Evolutionary conservation across 1,140 invertebrate genomes (phyloP).

Genomic region (Kradibia gibbosae): DNA sequence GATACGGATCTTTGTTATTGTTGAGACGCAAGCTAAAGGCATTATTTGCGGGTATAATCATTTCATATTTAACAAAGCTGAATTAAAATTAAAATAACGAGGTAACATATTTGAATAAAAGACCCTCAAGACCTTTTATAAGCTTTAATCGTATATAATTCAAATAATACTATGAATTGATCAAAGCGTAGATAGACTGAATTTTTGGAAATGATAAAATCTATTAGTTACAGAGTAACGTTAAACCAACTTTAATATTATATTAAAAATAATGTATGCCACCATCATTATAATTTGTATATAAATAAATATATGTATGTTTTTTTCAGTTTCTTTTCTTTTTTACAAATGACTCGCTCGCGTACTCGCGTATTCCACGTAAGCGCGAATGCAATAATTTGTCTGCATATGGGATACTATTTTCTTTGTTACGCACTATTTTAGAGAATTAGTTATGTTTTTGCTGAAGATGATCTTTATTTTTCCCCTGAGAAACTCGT

Average conservation of each 20-base stretch:
- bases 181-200: not conserved
- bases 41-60: constrained; percentile 43
- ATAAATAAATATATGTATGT: no score
- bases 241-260: not conserved
- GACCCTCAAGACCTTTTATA: not conserved
- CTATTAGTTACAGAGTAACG: not conserved
- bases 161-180: not conserved
- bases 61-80: constrained; percentile 24
- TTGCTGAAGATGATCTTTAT: no score
- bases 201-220: not conserved
- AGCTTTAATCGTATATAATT: not conserved
- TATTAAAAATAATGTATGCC: no score
- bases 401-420: no score
- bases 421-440: no score
- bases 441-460: no score
- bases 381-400: no score
- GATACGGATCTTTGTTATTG: constrained; percentile 45
- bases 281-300: no score
- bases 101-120: not conserved
- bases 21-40: constrained; percentile 10
- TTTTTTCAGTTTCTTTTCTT: no score
- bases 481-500: no score
- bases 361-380: no score
- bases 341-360: no score
- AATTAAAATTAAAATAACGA: constrained; percentile 45